These are phyloP conservation scores for Puntigrus tetrazona DNA, from an alignment of 2,113 vertebrate genomes.

Conservation along the genomic window DNA sequence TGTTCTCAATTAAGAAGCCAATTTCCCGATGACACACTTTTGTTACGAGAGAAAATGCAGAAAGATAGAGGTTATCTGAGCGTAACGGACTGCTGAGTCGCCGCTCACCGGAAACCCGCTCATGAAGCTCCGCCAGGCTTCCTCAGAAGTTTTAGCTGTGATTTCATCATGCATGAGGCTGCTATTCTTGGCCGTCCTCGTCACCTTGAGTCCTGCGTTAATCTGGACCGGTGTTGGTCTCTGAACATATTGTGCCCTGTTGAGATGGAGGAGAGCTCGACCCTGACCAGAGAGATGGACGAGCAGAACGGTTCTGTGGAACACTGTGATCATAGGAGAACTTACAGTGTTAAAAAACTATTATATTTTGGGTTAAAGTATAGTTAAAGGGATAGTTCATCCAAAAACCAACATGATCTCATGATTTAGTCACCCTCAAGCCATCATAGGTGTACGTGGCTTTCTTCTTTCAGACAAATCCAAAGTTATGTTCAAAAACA, in stretches of 20 bases:
- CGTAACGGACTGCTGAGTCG: background rate
- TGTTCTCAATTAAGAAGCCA: background rate
- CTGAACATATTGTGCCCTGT: conserved; percentile 14
- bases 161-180: background rate
- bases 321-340: too few relatives aligned
- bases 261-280: conserved; percentile 9
- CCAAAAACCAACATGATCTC: too few relatives aligned
- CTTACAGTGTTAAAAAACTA: too few relatives aligned
- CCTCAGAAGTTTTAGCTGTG: background rate
- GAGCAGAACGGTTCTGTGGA: background rate
- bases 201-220: conserved; percentile 22
- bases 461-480: too few relatives aligned
- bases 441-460: too few relatives aligned
- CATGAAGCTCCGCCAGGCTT: background rate
- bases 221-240: conserved; percentile 12
- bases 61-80: background rate
- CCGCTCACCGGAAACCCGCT: background rate
- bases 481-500: too few relatives aligned
- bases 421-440: too few relatives aligned
- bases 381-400: too few relatives aligned
- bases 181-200: conserved; percentile 26
- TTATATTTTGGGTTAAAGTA: too few relatives aligned
- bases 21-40: too few relatives aligned
- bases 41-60: background rate
- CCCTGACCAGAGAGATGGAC: background rate